Conservation (phyloP, 2,888 invertebrate species). For the Eucriotettix oculatus region DNA sequence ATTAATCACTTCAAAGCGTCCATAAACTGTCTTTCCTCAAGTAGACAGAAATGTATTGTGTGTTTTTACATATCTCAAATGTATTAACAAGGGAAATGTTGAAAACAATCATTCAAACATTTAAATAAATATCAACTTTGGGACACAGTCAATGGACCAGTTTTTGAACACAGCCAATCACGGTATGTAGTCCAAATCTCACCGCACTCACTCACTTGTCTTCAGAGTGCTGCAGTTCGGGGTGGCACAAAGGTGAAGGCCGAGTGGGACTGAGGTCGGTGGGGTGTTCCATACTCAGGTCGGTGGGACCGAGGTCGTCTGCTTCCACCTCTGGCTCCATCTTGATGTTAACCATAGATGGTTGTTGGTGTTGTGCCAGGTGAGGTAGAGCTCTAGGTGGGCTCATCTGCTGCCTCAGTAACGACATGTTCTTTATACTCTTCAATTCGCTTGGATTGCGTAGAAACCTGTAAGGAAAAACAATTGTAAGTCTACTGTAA, state of each 20-base stretch:
- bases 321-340: constrained; percentile 22
- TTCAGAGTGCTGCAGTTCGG: background rate
- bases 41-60: no score
- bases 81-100: no score
- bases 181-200: background rate
- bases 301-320: constrained; percentile 37
- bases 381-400: constrained; percentile 29
- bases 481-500: background rate
- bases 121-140: background rate
- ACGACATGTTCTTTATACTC: constrained; percentile 83
- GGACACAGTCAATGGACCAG: background rate
- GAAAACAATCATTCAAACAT: background rate
- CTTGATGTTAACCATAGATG: constrained; percentile 4
- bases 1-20: no score
- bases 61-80: no score
- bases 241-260: background rate
- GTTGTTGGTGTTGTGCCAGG: constrained; percentile 18
- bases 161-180: background rate
- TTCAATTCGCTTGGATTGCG: constrained; percentile 86
- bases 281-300: constrained; percentile 20
- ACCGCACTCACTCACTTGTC: background rate
- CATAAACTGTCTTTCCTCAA: no score
- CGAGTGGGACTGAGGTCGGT: constrained; percentile 10
- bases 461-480: constrained; percentile 48
- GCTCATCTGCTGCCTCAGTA: constrained; percentile 66